Evolutionary conservation across 2,113 vertebrate genomes (phyloP), one percentile per base, ranked within the genome.

Genomic region (Percopsis transmontana): DNA sequence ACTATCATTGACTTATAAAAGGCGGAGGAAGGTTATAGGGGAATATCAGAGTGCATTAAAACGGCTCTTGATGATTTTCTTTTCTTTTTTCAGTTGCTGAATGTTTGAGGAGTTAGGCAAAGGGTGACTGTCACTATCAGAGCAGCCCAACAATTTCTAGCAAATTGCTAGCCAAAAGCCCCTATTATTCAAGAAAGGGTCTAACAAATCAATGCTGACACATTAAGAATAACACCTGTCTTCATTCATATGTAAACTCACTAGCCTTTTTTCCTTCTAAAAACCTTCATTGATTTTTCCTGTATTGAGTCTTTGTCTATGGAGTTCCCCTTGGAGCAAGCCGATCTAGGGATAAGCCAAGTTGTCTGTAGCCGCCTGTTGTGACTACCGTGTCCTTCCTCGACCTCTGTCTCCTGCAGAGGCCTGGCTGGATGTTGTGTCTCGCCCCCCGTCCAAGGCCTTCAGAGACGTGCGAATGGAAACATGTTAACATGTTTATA

Each of bases 381-480:
- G 73, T 38, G 8, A 57, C 54, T 10, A 24, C 62, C 0, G 42
- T 50, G 68, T 84, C 79, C 81, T 82, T 83, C 70, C 73, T 57
- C 24, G 57, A 72, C 85, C 80, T 82, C 72, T 62, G 55, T 63
- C 66, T 52, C 69, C 53, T 58, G 45, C 62, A 20, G 73, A 58
- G 45, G 51, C 68, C 72, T 50, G 73, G 66, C 58, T 66, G 48
- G 23, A 65, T 87, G 80, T 87, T 88, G 72, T 85, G 80, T 90
- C 84, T 87, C 42, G 57, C 45, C 19, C 59, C 20, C 38, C 0
- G 69, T 76, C 41, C 18, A 2, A 27, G 77, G 76, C 77, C 77
- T 78, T 83, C 69, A 69, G 38, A 50, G 75, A 70, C 18, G 18
- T 66, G 67, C 63, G 77, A 82, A 70, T 68, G 33, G 55, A 38